A percentile compares a stretch with the other conserved stretches of the same genome.
Conservation (phyloP, 2,888 invertebrate species). For the Tanypteryx hageni region DNA sequence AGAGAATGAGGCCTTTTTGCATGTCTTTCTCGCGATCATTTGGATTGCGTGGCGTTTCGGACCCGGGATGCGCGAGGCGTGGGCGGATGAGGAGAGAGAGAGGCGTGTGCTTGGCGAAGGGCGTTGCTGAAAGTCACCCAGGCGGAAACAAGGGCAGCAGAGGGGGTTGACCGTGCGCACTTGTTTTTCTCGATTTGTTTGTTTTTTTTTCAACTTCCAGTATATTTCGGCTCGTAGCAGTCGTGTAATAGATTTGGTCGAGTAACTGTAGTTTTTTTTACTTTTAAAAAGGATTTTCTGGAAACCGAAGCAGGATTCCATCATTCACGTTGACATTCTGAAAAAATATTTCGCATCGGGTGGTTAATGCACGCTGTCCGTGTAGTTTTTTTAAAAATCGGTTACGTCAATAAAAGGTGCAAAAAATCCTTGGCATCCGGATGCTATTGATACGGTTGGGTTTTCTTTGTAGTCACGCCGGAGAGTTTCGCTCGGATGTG, state of each 20-base stretch:
- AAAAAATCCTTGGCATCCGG: background rate
- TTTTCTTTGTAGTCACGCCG: background rate
- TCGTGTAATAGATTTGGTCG: background rate
- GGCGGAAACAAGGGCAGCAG: slow-evolving; percentile 49
- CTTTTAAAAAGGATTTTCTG: too few species aligned
- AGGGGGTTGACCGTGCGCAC: slow-evolving; percentile 58
- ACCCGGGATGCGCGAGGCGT: background rate
- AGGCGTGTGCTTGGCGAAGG: background rate
- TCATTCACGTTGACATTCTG: too few species aligned
- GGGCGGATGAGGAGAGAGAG: background rate
- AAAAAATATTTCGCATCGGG: too few species aligned
- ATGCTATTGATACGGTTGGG: background rate
- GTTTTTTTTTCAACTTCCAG: background rate
- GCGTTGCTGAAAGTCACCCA: slow-evolving; percentile 42
- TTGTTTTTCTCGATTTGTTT: background rate
- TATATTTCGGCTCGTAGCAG: background rate
- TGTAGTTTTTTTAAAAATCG: too few species aligned
- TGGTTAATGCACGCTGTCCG: too few species aligned
- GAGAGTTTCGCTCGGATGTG: background rate
- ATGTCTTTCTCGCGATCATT: background rate
- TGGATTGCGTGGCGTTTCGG: slow-evolving; percentile 2
- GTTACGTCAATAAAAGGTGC: background rate
- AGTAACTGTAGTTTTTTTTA: background rate
- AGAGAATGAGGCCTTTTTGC: background rate
- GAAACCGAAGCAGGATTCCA: too few species aligned